These are phyloP conservation scores for Conus betulinus DNA, from an alignment of 1,140 invertebrate genomes.

Conservation along the genomic window DNA sequence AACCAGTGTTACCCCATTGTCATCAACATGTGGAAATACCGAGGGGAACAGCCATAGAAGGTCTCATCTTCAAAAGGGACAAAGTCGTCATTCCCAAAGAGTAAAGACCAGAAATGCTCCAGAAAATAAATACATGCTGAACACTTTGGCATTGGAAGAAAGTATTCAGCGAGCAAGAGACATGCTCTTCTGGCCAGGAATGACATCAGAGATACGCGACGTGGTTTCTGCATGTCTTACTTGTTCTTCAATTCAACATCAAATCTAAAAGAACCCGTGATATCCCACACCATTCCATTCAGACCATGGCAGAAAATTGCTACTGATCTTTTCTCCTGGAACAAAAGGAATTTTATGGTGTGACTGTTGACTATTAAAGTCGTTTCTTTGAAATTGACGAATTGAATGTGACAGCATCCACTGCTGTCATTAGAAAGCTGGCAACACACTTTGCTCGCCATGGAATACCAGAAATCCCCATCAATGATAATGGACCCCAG, in stretches of 20 bases:
- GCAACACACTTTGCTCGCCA: conserved; percentile 41
- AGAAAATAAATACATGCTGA: conserved; percentile 43
- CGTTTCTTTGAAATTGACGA: too few relatives aligned
- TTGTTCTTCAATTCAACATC: conserved; percentile 28
- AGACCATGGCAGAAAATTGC: conserved; percentile 52
- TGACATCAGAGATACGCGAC: conserved; percentile 39
- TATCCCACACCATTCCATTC: conserved; percentile 42
- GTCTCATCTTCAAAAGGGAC: too few relatives aligned
- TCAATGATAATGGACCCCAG: conserved; percentile 50
- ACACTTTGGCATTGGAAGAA: conserved; percentile 50
- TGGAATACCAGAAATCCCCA: conserved; percentile 44
- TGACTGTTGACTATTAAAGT: too few relatives aligned
- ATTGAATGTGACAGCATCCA: too few relatives aligned
- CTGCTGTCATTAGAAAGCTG: conserved; percentile 42
- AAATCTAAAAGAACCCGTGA: conserved; percentile 45
- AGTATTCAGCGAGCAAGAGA: too few relatives aligned
- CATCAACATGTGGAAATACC: conserved; percentile 1
- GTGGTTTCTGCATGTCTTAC: conserved; percentile 42
- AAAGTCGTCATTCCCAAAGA: too few relatives aligned
- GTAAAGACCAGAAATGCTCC: conserved; percentile 38
- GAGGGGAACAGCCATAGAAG: conserved; percentile 4
- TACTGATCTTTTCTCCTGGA: conserved; percentile 47
- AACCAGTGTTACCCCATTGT: neutral
- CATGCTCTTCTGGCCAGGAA: conserved; percentile 49
- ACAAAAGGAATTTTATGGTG: too few relatives aligned